phyloP scores from a whole-genome alignment of 2,113 vertebrate species.

The Cyprinodon tularosa region DNA sequence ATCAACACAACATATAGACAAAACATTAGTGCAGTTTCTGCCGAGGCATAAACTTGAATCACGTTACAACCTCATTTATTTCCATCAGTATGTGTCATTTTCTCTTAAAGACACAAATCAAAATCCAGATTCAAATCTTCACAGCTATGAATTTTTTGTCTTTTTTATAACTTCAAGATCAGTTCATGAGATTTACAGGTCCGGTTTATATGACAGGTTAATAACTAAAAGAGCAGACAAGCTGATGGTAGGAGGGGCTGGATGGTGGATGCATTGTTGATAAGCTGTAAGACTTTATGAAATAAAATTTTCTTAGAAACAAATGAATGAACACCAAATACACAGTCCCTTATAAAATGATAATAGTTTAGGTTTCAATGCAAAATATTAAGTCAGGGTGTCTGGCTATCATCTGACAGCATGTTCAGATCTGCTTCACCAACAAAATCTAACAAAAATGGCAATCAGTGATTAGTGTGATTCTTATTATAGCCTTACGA shows the following conservation, averaged over 20 bases:
- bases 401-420: too few relatives aligned
- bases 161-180: background rate
- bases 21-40: conserved; percentile 4
- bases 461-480: too few relatives aligned
- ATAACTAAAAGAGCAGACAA: background rate
- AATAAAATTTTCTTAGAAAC: too few relatives aligned
- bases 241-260: background rate
- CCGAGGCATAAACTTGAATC: conserved; percentile 9
- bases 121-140: conserved; percentile 8
- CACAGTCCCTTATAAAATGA: too few relatives aligned
- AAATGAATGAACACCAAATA: too few relatives aligned
- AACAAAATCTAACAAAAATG: too few relatives aligned
- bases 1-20: conserved; percentile 33
- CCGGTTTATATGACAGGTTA: background rate
- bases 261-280: background rate
- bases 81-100: conserved; percentile 10
- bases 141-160: background rate
- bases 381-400: too few relatives aligned
- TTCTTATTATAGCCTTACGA: too few relatives aligned
- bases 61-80: conserved; percentile 22
- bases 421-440: too few relatives aligned
- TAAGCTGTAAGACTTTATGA: too few relatives aligned
- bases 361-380: too few relatives aligned
- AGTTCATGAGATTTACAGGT: background rate
- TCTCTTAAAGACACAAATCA: conserved; percentile 17